Base-by-base conservation (phyloP, 2,888 invertebrate species). In the Hypolimnas misippus region DNA sequence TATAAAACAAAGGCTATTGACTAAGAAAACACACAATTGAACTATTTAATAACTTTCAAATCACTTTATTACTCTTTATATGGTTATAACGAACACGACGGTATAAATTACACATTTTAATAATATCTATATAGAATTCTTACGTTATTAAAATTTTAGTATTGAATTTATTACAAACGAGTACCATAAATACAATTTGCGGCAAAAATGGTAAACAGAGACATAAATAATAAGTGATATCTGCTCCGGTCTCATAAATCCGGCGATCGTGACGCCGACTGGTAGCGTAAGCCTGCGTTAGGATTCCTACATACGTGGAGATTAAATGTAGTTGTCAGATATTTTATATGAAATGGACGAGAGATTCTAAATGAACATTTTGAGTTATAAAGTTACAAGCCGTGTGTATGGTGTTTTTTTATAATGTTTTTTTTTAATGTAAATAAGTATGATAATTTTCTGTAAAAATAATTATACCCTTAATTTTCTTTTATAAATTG, bases 211-310 rank as follows among this genome's bases (percentile, higher is more conserved):
- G 78, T 83, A 80, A 86, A 86, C 84, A 82, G 78, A 85, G 84
- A 84, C 88, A 86, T 89, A 88, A 89, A 89, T 89, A 84, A 87
- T 83, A 79, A 75, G 76, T 73, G 77, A 83, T 86, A 87, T 84
- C 83, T 75, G 66, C 69, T 68, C 71, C 70, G 69, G 62, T 73
- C 73, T 76, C 84, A 81, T 88, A 87, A 87, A 87, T 85, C 87
- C 77, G 63, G 66, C 69, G 76, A 76, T 87, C 89, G 88, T 87
- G 87, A 82, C 81, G 63, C 77, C 72, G 76, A 78, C 78, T 76
- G 75, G 73, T 69, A 71, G 73, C 75, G 69, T 54, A 57, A 56
- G 55, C 44, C 46, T 33, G 51, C 33, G n/a, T 66, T 42, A 56
- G 51, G 49, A 14, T 17, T 51, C 14, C 7, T 16, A n/a, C 58